Evolutionary conservation across 2,797 vertebrate species (phyloP).

Genomic region (Serranus cabrilla): DNA sequence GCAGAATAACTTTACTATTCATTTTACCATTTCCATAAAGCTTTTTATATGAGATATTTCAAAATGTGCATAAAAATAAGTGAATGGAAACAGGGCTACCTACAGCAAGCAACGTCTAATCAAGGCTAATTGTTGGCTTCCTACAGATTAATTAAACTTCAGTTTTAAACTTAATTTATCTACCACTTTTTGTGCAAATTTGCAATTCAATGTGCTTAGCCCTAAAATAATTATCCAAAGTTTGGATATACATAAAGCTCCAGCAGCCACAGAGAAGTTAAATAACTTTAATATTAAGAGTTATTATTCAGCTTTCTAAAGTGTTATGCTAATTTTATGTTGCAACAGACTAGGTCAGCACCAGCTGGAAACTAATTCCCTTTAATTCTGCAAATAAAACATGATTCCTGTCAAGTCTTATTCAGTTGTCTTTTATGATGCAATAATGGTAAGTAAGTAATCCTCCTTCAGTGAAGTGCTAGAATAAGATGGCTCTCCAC

Average conservation of each 20-base stretch:
- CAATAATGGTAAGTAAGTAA: background rate
- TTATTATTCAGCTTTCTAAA: background rate
- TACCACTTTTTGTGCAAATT: no score
- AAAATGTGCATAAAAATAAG: no score
- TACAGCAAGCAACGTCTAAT: background rate
- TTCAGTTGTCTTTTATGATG: background rate
- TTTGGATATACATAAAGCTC: background rate
- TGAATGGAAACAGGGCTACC: no score
- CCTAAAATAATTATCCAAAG: no score
- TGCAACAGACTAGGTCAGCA: background rate
- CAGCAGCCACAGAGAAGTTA: background rate
- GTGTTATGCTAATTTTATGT: background rate
- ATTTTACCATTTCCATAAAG: no score
- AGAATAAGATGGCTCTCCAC: no score
- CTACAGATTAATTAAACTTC: background rate
- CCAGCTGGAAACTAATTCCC: background rate
- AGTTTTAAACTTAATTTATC: no score
- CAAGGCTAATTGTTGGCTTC: background rate
- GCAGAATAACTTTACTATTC: no score
- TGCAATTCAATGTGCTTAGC: no score
- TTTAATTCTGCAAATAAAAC: background rate
- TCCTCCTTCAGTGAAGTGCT: background rate
- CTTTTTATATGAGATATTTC: no score
- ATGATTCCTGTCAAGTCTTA: background rate
- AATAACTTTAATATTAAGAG: background rate